These are phyloP conservation scores for Cylloceria caligata DNA, from an alignment of 2,888 invertebrate genomes.

Conservation along the genomic window DNA sequence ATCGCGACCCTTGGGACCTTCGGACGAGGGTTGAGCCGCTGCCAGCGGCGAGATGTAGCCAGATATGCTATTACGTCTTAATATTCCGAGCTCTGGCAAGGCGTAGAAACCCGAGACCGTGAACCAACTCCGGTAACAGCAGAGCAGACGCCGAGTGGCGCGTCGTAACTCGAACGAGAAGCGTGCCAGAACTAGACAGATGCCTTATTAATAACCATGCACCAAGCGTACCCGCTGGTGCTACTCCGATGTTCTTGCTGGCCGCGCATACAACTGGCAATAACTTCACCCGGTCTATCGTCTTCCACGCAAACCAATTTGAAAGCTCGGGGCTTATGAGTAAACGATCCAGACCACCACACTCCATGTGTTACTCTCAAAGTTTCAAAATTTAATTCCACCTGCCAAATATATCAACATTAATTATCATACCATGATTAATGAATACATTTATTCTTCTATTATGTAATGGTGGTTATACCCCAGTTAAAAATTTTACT, in stretches of 20 bases:
- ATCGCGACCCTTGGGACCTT: slow-evolving; percentile 49
- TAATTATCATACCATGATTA: background rate
- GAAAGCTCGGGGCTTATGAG: background rate
- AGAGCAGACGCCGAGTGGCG: slow-evolving; percentile 24
- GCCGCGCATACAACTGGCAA: slow-evolving; percentile 1
- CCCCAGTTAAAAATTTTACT: no score
- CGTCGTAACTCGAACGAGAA: slow-evolving; percentile 53
- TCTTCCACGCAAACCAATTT: background rate
- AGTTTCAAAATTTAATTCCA: background rate
- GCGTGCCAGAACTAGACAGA: slow-evolving; percentile 56
- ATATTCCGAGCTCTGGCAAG: slow-evolving; percentile 73
- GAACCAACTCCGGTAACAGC: background rate
- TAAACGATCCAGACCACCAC: slow-evolving; percentile 2
- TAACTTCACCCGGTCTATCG: slow-evolving; percentile 7
- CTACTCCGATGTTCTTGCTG: background rate
- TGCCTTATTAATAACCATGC: slow-evolving; percentile 62
- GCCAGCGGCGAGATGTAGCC: slow-evolving; percentile 66
- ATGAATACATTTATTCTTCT: background rate
- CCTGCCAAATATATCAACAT: background rate
- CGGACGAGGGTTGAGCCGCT: slow-evolving; percentile 67
- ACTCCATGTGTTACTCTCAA: background rate
- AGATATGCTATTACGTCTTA: slow-evolving; percentile 74
- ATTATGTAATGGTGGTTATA: no score
- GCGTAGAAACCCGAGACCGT: slow-evolving; percentile 23
- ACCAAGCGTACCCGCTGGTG: slow-evolving; percentile 6